Evolutionary conservation across 2,888 invertebrate species (phyloP).

Genomic region (Scelioninae gen. 1): DNA sequence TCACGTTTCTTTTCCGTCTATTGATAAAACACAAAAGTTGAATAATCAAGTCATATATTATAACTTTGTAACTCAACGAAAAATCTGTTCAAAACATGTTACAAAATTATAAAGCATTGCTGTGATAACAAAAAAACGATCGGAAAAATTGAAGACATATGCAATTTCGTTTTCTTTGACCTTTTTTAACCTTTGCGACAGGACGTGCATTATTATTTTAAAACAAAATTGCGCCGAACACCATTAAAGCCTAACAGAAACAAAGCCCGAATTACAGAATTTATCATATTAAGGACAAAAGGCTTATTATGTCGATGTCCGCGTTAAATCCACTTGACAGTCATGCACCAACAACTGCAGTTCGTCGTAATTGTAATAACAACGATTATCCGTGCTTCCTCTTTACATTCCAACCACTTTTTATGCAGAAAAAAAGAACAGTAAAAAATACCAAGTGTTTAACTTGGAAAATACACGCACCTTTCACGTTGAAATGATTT

Average conservation of each 20-base stretch:
- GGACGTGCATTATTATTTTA: background rate
- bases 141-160: background rate
- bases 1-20: too few relatives aligned
- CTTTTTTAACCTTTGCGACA: background rate
- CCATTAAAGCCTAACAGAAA: constrained; percentile 12
- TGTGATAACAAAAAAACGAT: background rate
- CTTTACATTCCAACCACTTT: constrained; percentile 10
- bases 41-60: too few relatives aligned
- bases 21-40: too few relatives aligned
- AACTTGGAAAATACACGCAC: constrained; percentile 1
- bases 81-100: too few relatives aligned
- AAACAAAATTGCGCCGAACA: constrained; percentile 18
- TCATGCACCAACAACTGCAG: constrained; percentile 50
- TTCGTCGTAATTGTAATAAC: constrained; percentile 57
- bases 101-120: too few relatives aligned
- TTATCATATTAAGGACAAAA: constrained; percentile 59
- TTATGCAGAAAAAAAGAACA: background rate
- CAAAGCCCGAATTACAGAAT: constrained; percentile 40
- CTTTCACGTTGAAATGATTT: constrained; percentile 7
- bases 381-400: constrained; percentile 50
- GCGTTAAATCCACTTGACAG: constrained; percentile 60
- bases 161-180: background rate
- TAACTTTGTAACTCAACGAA: too few relatives aligned
- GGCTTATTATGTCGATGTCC: constrained; percentile 59
- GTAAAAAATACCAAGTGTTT: constrained; percentile 2